Conservation (phyloP, 2,113 vertebrate species). For the Fulica atra region DNA sequence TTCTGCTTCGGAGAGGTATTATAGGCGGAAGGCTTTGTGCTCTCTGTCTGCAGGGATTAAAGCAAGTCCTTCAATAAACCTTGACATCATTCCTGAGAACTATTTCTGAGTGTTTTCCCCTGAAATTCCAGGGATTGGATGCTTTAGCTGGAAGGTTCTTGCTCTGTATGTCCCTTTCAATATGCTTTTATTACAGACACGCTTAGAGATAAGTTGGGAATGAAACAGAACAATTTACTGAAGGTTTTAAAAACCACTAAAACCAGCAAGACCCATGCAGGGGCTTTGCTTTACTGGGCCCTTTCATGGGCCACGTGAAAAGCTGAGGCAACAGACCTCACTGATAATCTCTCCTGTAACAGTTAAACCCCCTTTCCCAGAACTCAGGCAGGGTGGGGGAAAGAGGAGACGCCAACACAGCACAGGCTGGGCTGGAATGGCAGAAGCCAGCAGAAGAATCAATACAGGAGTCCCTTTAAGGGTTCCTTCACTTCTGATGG, state of each 20-base stretch:
- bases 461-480: not conserved
- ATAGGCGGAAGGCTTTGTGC: constrained; percentile 22
- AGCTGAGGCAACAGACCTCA: not conserved
- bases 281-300: not conserved
- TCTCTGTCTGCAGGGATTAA: constrained; percentile 36
- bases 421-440: not conserved
- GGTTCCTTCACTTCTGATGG: not conserved
- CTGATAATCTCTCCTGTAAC: accelerated
- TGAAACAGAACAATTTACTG: not conserved
- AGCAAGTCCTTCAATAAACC: constrained; percentile 62
- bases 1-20: constrained; percentile 1
- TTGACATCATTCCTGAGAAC: constrained; percentile 39
- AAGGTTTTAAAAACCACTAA: not conserved
- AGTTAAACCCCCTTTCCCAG: not conserved
- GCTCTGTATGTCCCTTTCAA: not conserved
- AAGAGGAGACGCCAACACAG: not conserved
- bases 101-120: not conserved
- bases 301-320: not conserved
- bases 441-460: not conserved
- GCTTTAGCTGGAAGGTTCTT: not conserved
- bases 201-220: not conserved
- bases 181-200: not conserved
- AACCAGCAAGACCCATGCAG: not conserved
- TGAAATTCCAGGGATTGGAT: not conserved
- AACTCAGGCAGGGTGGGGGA: not conserved